Evolutionary conservation across 37 sponge, comb jelly and placozoan genomes (phyloP), one percentile per base, ranked within the genome.

Genomic region (Haliclona indistincta): DNA sequence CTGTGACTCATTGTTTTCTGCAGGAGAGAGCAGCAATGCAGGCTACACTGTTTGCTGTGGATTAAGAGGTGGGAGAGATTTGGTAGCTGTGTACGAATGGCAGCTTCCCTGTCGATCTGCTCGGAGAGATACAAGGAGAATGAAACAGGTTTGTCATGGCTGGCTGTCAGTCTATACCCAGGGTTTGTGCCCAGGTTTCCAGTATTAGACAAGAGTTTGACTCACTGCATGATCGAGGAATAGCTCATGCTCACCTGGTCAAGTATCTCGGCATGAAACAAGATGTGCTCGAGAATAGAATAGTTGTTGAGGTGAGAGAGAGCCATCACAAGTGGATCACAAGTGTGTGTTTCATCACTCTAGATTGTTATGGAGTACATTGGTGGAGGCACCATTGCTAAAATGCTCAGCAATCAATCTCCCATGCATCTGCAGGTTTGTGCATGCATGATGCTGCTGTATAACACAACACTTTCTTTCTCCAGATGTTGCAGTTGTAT

Each of bases 81-180:
- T 90, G 40, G 68, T 90, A 45, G 82, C 78, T 38, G 35, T 84
- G 15, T 85, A 90, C 34, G 81, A 90, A 65, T 90, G 91, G 91
- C 38, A 39, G 15, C 58, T 90, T 38, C 85, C 75, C 52, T 87
- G 82, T 34, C 43, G 63, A 32, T 38, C 78, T 3, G 55, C 71
- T 8, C 76, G 64, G 67, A 54, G 38, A 44, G 43, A 30, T 4
- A 47, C 49, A 45, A 45, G 82, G 53, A 73, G 81, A 67, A 43
- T 51, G 6, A 77, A 47, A 53, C 85, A 84, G 78, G 84, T 83
- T 11, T 19, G 53, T 41, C 0, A 47, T 17, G 10, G 10, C 15
- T 47, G 15, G 10, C 10, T 17, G 51, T 47, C 15, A 17, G 10
- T 47, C 51, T 17, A 47, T 47, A 47, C 10, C 13, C 15, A 17